Percentiles rank a stretch among this genome's conserved stretches.
Evolutionary conservation across 2,888 invertebrate genomes (phyloP).

Genomic region (Entomobrya proxima): DNA sequence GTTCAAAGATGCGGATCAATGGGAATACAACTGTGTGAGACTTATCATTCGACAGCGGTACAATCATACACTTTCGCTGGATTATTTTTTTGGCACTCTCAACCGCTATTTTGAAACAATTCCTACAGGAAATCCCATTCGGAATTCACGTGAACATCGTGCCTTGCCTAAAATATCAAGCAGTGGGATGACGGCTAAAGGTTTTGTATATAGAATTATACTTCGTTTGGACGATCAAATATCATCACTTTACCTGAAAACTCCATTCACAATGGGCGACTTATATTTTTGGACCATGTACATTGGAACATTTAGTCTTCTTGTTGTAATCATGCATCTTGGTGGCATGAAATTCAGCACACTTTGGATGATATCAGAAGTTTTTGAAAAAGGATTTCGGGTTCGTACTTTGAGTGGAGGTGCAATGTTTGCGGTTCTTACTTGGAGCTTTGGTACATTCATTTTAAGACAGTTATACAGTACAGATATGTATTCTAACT

Average conservation of each 20-base stretch:
- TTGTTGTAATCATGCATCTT: background rate
- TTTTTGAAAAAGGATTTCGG: conserved; percentile 23
- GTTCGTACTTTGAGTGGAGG: background rate
- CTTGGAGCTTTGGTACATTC: conserved; percentile 39
- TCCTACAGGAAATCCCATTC: background rate
- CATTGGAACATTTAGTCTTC: background rate
- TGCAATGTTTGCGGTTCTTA: background rate
- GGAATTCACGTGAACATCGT: background rate
- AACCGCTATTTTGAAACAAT: conserved; percentile 23
- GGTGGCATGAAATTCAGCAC: conserved; percentile 1
- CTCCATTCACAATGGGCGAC: background rate
- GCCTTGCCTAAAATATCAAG: background rate
- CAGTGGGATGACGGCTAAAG: conserved; percentile 22
- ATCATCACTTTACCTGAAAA: background rate
- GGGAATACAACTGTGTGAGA: conserved; percentile 29
- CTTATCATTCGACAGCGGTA: conserved; percentile 6
- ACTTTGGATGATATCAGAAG: conserved; percentile 41
- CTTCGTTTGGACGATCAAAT: background rate
- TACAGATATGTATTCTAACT: conserved; percentile 23
- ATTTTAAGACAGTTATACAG: conserved; percentile 41
- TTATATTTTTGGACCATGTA: background rate
- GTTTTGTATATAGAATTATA: conserved; percentile 26
- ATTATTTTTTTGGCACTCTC: background rate
- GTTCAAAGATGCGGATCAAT: conserved; percentile 14
- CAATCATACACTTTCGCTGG: background rate